Conservation (phyloP, 2,113 vertebrate species). For the Psilopsiagon aymara region DNA sequence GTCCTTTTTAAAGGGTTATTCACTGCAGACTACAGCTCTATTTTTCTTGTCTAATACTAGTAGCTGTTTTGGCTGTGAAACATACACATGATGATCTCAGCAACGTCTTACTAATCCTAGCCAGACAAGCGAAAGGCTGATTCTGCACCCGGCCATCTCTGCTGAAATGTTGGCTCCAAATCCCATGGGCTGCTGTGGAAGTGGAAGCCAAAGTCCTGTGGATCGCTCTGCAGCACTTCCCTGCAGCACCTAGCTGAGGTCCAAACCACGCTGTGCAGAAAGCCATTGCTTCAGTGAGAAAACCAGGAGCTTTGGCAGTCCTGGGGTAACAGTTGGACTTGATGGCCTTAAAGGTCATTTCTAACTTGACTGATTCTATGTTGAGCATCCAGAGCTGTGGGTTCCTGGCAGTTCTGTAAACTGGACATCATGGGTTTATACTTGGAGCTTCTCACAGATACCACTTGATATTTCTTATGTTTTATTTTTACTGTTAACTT, state of each 20-base stretch:
- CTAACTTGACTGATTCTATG: not conserved
- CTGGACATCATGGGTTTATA: accelerated
- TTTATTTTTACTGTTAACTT: not conserved
- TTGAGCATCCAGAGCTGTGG: not conserved
- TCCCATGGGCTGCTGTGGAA: conserved; percentile 9
- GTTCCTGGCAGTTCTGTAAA: not conserved
- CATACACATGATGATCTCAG: conserved; percentile 52
- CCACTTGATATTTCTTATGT: not conserved
- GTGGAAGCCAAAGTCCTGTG: conserved; percentile 10
- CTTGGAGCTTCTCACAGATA: not conserved
- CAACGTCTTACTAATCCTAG: conserved; percentile 63
- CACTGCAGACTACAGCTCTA: not conserved
- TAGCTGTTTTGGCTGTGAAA: conserved; percentile 10
- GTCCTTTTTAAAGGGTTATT: not conserved
- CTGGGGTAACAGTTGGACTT: not conserved
- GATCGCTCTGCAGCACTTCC: not conserved
- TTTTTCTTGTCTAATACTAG: not conserved
- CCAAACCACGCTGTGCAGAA: not conserved
- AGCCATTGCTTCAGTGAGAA: not conserved
- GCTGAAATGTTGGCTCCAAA: conserved; percentile 37
- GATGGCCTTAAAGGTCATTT: not conserved
- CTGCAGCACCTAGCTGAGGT: not conserved
- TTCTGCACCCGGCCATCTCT: conserved; percentile 51
- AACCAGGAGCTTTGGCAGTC: not conserved
- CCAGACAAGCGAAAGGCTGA: conserved; percentile 62